A percentile compares a stretch with the other conserved stretches of the same genome.
These are phyloP conservation scores for Lasius fuliginosus DNA, from an alignment of 2,888 invertebrate species.

Conservation along the genomic window DNA sequence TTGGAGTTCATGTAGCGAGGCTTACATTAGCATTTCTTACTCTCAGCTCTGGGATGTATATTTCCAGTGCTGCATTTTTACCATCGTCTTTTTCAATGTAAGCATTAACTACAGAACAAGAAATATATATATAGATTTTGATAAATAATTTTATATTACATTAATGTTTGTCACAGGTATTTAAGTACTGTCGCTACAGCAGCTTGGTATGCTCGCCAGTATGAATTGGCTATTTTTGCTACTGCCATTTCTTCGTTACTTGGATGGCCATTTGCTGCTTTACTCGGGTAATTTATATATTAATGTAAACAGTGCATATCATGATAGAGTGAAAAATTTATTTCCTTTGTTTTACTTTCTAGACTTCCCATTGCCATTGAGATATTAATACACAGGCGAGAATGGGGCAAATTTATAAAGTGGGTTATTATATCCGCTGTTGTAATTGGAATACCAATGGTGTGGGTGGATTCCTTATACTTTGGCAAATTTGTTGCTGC, in stretches of 20 bases:
- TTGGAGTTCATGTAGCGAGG: constrained; percentile 95
- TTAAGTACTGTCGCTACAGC: constrained; percentile 94
- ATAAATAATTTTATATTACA: neutral
- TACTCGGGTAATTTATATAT: constrained; percentile 90
- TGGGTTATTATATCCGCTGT: constrained; percentile 92
- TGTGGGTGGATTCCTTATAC: constrained; percentile 94
- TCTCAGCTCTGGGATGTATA: constrained; percentile 96
- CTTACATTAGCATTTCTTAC: constrained; percentile 93
- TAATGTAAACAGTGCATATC: neutral
- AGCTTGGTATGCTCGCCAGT: constrained; percentile 95
- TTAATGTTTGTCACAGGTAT: constrained; percentile 86
- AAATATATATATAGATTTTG: neutral
- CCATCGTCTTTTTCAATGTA: constrained; percentile 98
- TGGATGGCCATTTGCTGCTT: constrained; percentile 98
- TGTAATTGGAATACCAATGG: constrained; percentile 92
- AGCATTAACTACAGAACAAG: constrained; percentile 65
- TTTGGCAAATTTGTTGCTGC: constrained; percentile 96
- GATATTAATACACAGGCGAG: constrained; percentile 91
- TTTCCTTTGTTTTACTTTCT: constrained; percentile 12
- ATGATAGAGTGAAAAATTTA: constrained; percentile 14
- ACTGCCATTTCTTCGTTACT: constrained; percentile 93
- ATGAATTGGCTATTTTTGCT: constrained; percentile 93
- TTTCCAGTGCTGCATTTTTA: constrained; percentile 94
- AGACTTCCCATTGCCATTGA: constrained; percentile 95
- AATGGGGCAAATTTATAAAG: constrained; percentile 90